Conservation (phyloP, 2,797 vertebrate genomes). For the Amniataba percoides region DNA sequence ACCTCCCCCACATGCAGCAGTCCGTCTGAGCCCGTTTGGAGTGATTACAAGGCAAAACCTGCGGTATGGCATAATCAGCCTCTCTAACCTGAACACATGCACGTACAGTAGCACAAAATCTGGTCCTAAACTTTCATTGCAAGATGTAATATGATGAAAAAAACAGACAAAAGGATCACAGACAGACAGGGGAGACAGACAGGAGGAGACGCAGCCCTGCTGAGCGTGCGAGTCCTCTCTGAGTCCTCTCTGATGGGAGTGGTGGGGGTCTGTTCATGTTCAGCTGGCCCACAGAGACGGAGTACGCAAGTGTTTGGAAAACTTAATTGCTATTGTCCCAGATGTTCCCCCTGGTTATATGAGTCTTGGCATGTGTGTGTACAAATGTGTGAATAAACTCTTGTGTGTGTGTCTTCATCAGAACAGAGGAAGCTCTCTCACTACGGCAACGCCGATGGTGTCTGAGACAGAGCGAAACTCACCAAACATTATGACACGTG, state of each 20-base stretch:
- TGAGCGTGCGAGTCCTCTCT: conserved; percentile 36
- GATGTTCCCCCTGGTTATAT: conserved; percentile 61
- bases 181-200: conserved; percentile 10
- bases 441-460: background rate
- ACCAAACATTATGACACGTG: background rate
- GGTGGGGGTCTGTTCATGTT: conserved; percentile 68
- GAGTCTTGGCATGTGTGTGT: conserved; percentile 30
- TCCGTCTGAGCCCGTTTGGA: conserved; percentile 33
- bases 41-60: conserved; percentile 54
- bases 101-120: conserved; percentile 6
- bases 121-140: conserved; percentile 9
- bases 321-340: conserved; percentile 70
- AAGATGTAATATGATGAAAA: conserved; percentile 26
- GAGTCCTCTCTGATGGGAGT: conserved; percentile 60
- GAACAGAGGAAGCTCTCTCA: conserved; percentile 19
- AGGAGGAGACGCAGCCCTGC: conserved; percentile 33
- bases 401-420: conserved; percentile 23
- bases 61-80: conserved; percentile 12
- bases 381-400: conserved; percentile 32
- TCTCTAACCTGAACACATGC: conserved; percentile 32
- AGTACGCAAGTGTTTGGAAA: conserved; percentile 67
- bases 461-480: conserved; percentile 15
- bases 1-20: conserved; percentile 30
- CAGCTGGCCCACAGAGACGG: conserved; percentile 55
- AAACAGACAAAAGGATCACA: conserved; percentile 43